Base-by-base conservation (phyloP, 1,140 invertebrate species). In the Neuroterus valhalla region DNA sequence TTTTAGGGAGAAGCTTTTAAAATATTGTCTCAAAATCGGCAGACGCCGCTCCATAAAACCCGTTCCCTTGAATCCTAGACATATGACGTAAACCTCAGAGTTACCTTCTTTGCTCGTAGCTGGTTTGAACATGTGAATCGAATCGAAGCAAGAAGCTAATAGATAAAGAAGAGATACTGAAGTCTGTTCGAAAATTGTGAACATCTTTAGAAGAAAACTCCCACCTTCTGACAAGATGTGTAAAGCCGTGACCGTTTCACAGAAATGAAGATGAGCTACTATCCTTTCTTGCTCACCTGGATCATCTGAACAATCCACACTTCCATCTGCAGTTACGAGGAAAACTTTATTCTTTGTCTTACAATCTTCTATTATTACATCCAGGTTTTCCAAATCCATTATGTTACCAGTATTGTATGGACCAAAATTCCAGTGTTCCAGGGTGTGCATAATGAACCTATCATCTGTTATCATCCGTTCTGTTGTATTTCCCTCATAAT, bases 41-140 rank as follows among this genome's bases (percentile, higher is more conserved):
- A 93, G 81, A 83, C 92, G 91, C 2, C 86, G 78, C 12, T 85
- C 74, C 1, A 92, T 71, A 17, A 82, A 80, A 11, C 90, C 75
- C 48, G 72, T 81, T 26, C 93, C 93, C 76, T 89, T 90, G 83
- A 93, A 97, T 15, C 90, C 89, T n/a, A 92, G 79, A 85, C 96
- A 97, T 12, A 98, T 91, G 0, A 97, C 90, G 88, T 99, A 99
- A 0, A 96, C 92, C 88, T 99, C 98, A 0, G 97, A 98, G 88
- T 99, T 99, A 12, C 97, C 97, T 84, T 95, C 93, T 86, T 97
- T 97, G 50, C 97, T 98, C 0, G 96, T 96, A 0, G 93, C 94
- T 10, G 98, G 98, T 87, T 99, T 99, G 79, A 94, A 96, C 4
- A 97, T 89, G 74, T 92, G 89, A 1, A 98, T 93, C 79, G 93